These are phyloP conservation scores for Drosophila willistoni DNA, from an alignment of 1,140 invertebrate genomes.

Conservation along the genomic window DNA sequence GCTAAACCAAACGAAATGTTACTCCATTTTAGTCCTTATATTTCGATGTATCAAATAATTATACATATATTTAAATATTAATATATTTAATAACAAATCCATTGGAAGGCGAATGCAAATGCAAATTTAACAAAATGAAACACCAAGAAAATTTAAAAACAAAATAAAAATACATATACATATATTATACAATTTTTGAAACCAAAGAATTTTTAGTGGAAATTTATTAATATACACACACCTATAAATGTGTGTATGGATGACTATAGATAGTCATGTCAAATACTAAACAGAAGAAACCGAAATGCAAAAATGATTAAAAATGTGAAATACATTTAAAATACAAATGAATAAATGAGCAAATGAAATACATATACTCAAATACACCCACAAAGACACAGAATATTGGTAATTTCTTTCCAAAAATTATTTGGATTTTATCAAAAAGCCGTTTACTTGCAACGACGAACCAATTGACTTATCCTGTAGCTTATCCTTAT, in stretches of 20 bases:
- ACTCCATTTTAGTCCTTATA: no score
- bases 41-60: no score
- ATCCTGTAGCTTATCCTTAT: no score
- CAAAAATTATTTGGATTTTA: no score
- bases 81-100: conserved; percentile 36
- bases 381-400: background rate
- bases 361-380: conserved; percentile 27
- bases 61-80: conserved; percentile 24
- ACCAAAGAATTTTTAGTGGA: conserved; percentile 75
- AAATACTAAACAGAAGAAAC: conserved; percentile 25
- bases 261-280: conserved; percentile 23
- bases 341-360: conserved; percentile 40
- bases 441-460: no score
- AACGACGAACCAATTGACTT: no score
- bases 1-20: no score
- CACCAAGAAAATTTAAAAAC: conserved; percentile 67
- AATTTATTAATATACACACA: conserved; percentile 70
- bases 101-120: conserved; percentile 20
- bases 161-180: conserved; percentile 38
- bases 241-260: conserved; percentile 49
- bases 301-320: conserved; percentile 19
- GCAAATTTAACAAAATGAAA: conserved; percentile 55
- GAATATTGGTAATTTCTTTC: background rate
- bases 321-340: conserved; percentile 81
- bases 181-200: conserved; percentile 71